A percentile compares a stretch with the other conserved stretches of the same genome.
Evolutionary conservation across 2,797 vertebrate genomes (phyloP).

Genomic region (Enteromius viviparus): DNA sequence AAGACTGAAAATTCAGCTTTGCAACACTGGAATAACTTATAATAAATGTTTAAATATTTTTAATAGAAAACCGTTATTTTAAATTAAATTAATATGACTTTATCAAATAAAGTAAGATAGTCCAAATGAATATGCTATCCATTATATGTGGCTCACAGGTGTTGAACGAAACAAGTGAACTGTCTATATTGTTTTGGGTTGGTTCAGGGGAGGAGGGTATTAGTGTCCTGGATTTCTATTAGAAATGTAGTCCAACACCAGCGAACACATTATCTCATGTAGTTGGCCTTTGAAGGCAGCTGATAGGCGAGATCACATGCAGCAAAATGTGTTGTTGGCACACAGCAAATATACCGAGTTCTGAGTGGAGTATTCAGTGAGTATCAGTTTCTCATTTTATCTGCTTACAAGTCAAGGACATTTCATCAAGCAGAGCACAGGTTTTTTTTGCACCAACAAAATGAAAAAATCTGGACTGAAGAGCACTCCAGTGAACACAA

Average conservation of each 20-base stretch:
- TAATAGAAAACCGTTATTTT: neutral
- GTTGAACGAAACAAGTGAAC: neutral
- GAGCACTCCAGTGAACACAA: neutral
- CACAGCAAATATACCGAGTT: conserved; percentile 10
- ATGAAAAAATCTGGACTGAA: neutral
- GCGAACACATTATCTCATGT: conserved; percentile 30
- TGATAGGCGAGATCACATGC: conserved; percentile 36
- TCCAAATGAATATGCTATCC: neutral
- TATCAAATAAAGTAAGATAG: neutral
- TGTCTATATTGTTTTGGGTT: neutral
- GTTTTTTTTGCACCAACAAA: neutral
- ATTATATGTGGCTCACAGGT: neutral
- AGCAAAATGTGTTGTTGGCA: conserved; percentile 42
- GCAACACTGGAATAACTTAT: no score
- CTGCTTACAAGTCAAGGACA: conserved; percentile 33
- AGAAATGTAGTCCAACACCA: conserved; percentile 30
- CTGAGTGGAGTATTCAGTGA: conserved; percentile 5
- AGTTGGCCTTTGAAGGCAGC: conserved; percentile 40
- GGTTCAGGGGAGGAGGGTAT: conserved; percentile 19
- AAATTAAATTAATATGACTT: neutral
- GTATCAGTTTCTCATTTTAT: conserved; percentile 39
- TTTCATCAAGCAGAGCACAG: conserved; percentile 20
- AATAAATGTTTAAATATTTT: neutral
- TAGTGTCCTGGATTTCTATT: conserved; percentile 22
- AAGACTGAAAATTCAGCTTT: neutral